phyloP scores from a whole-genome alignment of 2,797 vertebrate genomes.

The Australoheros facetus region DNA sequence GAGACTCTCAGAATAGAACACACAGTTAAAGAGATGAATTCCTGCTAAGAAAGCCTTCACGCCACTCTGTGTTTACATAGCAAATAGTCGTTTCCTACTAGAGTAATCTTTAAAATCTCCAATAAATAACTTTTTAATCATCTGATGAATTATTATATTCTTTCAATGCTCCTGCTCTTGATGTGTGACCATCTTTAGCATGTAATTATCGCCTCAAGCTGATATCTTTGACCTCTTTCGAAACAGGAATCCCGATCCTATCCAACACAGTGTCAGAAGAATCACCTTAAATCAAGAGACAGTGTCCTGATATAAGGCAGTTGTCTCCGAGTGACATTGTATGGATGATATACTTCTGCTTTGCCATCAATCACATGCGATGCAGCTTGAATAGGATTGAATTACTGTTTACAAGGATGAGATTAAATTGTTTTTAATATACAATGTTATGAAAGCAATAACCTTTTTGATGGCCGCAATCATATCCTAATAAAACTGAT shows the following conservation, averaged over 20 bases:
- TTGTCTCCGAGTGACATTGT: conserved; percentile 38
- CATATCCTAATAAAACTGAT: conserved; percentile 82
- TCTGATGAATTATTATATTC: background rate
- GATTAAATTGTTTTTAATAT: conserved; percentile 82
- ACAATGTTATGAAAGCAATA: conserved; percentile 83
- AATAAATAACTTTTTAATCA: background rate
- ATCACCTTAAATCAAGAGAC: background rate
- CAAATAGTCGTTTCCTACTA: background rate
- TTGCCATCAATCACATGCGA: conserved; percentile 68
- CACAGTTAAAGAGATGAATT: background rate
- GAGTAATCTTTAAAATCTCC: background rate
- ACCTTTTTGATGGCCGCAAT: conserved; percentile 78
- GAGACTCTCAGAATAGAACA: background rate
- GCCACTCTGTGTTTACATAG: background rate
- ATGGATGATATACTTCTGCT: conserved; percentile 59
- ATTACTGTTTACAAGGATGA: conserved; percentile 80
- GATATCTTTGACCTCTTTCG: conserved; percentile 1
- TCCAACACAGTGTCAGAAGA: background rate
- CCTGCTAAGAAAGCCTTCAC: background rate
- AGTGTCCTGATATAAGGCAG: conserved; percentile 36
- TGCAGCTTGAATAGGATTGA: conserved; percentile 65
- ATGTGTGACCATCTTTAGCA: conserved; percentile 14
- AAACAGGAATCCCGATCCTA: background rate
- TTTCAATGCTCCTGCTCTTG: background rate
- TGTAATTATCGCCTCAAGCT: background rate